Evolutionary conservation across 2,113 vertebrate genomes (phyloP).

Genomic region (Ctenodactylus gundi): DNA sequence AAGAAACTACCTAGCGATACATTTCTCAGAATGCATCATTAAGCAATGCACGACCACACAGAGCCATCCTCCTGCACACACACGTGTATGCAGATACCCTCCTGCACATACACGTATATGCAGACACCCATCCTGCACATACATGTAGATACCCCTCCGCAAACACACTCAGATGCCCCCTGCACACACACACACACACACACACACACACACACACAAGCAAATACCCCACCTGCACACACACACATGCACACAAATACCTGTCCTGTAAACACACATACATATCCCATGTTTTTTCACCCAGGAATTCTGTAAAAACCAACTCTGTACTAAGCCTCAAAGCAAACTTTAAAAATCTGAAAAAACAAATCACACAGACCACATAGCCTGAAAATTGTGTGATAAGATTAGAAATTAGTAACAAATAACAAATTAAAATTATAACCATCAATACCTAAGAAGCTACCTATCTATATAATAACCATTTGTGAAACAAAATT

Average conservation of each 20-base stretch:
- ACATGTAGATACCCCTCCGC: no score
- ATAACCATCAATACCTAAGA: constrained; percentile 37
- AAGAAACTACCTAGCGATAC: neutral
- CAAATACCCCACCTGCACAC: no score
- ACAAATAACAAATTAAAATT: neutral
- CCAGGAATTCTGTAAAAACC: neutral
- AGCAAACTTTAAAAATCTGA: constrained; percentile 3
- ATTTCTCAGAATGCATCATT: neutral
- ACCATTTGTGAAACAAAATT: neutral
- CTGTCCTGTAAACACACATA: neutral
- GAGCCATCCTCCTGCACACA: no score
- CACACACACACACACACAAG: no score
- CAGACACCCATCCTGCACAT: neutral
- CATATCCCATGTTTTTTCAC: neutral
- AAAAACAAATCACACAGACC: neutral
- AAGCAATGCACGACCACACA: neutral
- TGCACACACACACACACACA: no score
- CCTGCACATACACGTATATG: neutral
- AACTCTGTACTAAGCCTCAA: neutral
- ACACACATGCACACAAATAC: neutral
- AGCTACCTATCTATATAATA: neutral
- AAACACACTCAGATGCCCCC: no score
- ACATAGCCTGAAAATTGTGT: neutral
- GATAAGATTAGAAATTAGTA: constrained; percentile 24
- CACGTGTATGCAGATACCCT: neutral